Base-by-base conservation (phyloP, 2,797 vertebrate species). In the Gorsachius magnificus region DNA sequence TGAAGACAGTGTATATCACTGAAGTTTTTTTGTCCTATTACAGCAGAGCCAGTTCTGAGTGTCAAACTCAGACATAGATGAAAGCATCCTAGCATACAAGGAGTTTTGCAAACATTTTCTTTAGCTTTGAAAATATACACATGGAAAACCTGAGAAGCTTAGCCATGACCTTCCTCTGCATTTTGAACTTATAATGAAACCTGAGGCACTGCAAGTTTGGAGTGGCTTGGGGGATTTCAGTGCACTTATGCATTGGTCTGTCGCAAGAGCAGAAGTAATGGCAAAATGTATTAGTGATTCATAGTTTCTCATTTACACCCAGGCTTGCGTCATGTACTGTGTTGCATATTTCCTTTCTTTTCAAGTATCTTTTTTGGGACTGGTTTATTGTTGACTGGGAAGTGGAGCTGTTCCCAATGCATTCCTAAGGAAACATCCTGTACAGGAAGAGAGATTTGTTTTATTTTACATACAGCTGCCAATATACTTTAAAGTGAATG, bases 301-400 rank as follows among this genome's bases (percentile, higher is more conserved):
- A 91, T 51, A 89, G 35, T 78, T 95, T 94, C 76, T 92, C 64
- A 85, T 86, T 89, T 91, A 88, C 74, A 81, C 51, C 15, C n/a
- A 89, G 81, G 58, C 22, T 87, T 96, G 91, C 89, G 31, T 96
- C 90, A 92, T 96, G 71, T 96, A 81, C 89, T 0, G 0, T 77
- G 56, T 69, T 91, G 50, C 69, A 76, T 54, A 90, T 70, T 95
- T 92, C 94, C 93, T 94, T 91, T 94, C 91, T 94, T 96, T 97
- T 95, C 90, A 95, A 96, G 76, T 95, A 22, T 71, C 53, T 87
- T 93, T 96, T 85, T 72, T 68, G 28, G 0, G 71, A 84, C 50
- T 74, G 22, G 16, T 88, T 90, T 84, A 64, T 93, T 95, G 83
- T 91, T 93, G 71, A 79, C 28, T 86, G 29, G 90, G 94, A 96